Evolutionary conservation across 2,113 vertebrate genomes (phyloP).

Genomic region (Peromyscus leucopus): DNA sequence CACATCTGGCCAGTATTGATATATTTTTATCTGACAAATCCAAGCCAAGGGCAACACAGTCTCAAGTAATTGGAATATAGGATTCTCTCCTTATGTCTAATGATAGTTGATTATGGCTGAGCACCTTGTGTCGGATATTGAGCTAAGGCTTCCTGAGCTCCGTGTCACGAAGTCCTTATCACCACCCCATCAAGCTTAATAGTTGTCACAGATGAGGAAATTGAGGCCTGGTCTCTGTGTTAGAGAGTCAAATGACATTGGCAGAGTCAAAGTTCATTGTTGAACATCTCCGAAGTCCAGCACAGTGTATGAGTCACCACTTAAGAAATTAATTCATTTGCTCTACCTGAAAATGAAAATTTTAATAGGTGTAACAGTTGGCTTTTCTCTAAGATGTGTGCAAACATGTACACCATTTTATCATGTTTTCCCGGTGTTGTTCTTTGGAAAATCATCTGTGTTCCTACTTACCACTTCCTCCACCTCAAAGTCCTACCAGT

Average conservation of each 20-base stretch:
- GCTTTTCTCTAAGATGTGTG: not conserved
- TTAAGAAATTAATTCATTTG: not conserved
- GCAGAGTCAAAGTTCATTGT: not conserved
- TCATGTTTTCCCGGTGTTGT: not conserved
- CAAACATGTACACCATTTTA: not conserved
- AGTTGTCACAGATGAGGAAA: not conserved
- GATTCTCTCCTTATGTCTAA: slow-evolving; percentile 15
- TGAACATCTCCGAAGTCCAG: not conserved
- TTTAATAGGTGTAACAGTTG: not conserved
- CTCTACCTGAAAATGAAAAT: not conserved
- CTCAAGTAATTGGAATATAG: not conserved
- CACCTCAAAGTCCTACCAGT: slow-evolving; percentile 63
- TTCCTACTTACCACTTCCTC: slow-evolving; percentile 37
- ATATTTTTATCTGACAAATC: not conserved
- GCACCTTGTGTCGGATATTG: not conserved
- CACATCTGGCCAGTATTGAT: not conserved
- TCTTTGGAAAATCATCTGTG: slow-evolving; percentile 28
- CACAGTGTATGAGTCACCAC: not conserved
- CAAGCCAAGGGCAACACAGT: not conserved
- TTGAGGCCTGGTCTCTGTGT: not conserved
- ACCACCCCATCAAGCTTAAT: rapidly evolving
- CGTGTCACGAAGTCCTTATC: not conserved
- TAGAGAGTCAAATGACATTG: not conserved
- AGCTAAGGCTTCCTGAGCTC: not conserved
- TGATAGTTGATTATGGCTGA: not conserved